Evolutionary conservation across 2,888 invertebrate genomes (phyloP).

Genomic region (Apotomis capreana): DNA sequence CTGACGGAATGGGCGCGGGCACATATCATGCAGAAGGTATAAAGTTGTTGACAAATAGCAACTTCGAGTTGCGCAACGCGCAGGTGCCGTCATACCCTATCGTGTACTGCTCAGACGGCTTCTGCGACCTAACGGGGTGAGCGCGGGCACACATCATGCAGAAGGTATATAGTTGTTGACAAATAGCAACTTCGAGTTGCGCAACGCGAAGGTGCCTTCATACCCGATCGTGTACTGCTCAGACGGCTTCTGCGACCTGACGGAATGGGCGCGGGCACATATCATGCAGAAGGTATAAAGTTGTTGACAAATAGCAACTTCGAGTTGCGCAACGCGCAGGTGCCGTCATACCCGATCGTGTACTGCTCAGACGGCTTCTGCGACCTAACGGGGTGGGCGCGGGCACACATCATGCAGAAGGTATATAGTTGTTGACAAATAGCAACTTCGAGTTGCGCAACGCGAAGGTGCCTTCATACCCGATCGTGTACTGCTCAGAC

Average conservation of each 20-base stretch:
- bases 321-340: constrained; percentile 97
- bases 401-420: constrained; percentile 98
- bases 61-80: too few relatives aligned
- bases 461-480: constrained; percentile 91
- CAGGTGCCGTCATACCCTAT: constrained; percentile 96
- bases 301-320: constrained; percentile 94
- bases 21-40: constrained; percentile 72
- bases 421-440: constrained; percentile 84
- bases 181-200: too few relatives aligned
- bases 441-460: constrained; percentile 56
- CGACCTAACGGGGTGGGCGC: constrained; percentile 96
- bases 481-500: constrained; percentile 98
- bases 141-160: constrained; percentile 65
- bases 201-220: too few relatives aligned
- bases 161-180: too few relatives aligned
- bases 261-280: too few relatives aligned
- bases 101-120: constrained; percentile 98
- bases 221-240: too few relatives aligned
- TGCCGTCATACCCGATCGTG: constrained; percentile 95
- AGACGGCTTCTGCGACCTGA: too few relatives aligned
- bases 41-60: neutral
- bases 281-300: too few relatives aligned
- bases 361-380: constrained; percentile 98
- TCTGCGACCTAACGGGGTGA: constrained; percentile 97
- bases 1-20: constrained; percentile 92